phyloP scores from a whole-genome alignment of 2,888 invertebrate species.

The Adelphocoris suturalis region DNA sequence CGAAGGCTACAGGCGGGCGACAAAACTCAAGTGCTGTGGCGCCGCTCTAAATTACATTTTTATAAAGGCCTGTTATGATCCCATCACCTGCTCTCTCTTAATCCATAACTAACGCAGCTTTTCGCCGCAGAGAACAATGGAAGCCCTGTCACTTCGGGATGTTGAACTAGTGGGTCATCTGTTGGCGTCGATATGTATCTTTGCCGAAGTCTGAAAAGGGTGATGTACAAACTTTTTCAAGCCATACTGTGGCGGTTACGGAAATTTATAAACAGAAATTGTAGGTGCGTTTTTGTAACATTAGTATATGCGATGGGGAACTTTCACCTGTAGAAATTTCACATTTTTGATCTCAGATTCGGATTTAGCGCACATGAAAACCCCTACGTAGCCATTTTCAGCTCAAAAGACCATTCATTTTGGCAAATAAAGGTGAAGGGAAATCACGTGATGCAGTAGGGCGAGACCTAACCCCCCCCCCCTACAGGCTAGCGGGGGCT shows the following conservation, averaged over 20 bases:
- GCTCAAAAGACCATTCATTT: too few relatives aligned
- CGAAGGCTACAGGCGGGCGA: neutral
- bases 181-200: neutral
- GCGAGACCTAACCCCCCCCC: too few relatives aligned
- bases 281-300: too few relatives aligned
- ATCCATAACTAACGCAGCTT: slow-evolving; percentile 21
- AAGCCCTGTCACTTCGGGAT: neutral
- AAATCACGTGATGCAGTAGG: too few relatives aligned
- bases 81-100: slow-evolving; percentile 22
- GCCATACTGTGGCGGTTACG: neutral
- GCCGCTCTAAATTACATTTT: slow-evolving; percentile 28
- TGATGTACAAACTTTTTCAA: neutral
- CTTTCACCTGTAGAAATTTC: too few relatives aligned
- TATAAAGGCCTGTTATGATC: slow-evolving; percentile 27
- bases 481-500: too few relatives aligned
- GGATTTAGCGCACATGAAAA: too few relatives aligned
- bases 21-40: slow-evolving; percentile 9
- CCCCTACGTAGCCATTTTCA: too few relatives aligned
- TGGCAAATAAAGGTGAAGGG: too few relatives aligned
- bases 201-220: neutral
- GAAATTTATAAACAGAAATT: too few relatives aligned
- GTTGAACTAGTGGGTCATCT: neutral
- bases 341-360: too few relatives aligned
- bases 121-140: neutral
- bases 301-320: too few relatives aligned